A percentile compares a stretch with the other conserved stretches of the same genome.
Evolutionary conservation across 2,888 invertebrate species (phyloP).

Genomic region (Minunthozetes semirufus): DNA sequence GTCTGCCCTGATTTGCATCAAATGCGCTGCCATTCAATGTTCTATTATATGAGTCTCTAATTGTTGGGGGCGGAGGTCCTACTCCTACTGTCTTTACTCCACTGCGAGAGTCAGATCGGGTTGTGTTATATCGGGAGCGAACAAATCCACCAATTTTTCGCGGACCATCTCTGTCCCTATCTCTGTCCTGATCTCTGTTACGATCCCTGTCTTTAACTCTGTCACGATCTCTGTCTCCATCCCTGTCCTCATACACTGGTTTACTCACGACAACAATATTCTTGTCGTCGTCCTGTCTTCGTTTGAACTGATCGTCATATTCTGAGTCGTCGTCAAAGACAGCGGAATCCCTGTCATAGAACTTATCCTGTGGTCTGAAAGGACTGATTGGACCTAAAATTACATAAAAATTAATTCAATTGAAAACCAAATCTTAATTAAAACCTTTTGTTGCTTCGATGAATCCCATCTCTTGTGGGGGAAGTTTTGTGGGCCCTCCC

Average conservation of each 20-base stretch:
- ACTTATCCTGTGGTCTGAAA: not conserved
- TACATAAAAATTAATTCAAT: not conserved
- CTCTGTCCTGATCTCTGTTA: too few species aligned
- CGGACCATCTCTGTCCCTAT: not conserved
- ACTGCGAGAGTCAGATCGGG: not conserved
- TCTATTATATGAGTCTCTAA: not conserved
- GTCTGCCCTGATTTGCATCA: conserved; percentile 8
- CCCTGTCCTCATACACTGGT: not conserved
- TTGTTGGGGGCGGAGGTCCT: not conserved
- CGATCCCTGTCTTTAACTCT: too few species aligned
- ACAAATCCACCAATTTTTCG: not conserved
- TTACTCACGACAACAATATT: not conserved
- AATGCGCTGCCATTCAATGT: not conserved
- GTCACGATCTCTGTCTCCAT: too few species aligned
- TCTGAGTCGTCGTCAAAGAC: conserved; percentile 2
- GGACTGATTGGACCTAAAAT: not conserved
- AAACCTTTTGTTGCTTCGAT: conserved; percentile 14
- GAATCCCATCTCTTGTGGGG: not conserved
- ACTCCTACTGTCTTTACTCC: not conserved
- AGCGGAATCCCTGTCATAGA: not conserved
- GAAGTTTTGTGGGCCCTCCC: not conserved
- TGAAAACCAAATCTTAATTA: not conserved
- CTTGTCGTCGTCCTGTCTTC: not conserved
- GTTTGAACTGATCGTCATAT: not conserved
- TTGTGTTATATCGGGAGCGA: not conserved